Base-by-base conservation (phyloP, 2,113 vertebrate species). In the Cygnus buccinator region DNA sequence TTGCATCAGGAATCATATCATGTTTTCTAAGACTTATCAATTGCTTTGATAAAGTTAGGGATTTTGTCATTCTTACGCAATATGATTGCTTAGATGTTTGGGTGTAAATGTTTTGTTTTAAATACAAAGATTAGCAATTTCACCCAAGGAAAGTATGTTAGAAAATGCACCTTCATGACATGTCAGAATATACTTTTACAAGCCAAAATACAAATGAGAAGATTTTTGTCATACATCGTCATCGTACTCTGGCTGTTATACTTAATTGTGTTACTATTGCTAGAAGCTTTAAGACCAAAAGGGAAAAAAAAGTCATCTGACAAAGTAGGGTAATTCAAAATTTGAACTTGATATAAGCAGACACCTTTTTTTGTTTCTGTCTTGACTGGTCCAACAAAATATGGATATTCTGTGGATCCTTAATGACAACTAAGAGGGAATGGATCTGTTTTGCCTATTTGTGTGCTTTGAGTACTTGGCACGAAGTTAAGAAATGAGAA, bases 1-100 rank as follows among this genome's bases (percentile, higher is more conserved):
- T 93, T 98, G 93, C 89, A 95, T 97, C 84, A 75, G 93, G 90
- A 97, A 97, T 95, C 94, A 84, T 97, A 98, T 98, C 95, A 97
- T 95, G 89, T 89, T 93, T 98, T 94, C 95, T 95, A 97, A 97
- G 97, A 96, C 94, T 94, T 97, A 97, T 97, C 95, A 97, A 54
- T 96, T 98, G 71, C 95, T 97, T 96, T 94, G 87, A 95, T 97
- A 96, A 97, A 98, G 97, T 98, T 97, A 97, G 91, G 54, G 50
- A 84, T 85, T 71, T 81, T 97, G 74, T 97, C 86, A 89, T 98
- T 91, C 58, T 91, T 90, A 90, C 89, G 66, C 46, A 95, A 94
- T 91, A 76, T 25, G 75, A 77, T 89, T 94, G 66, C 83, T 97
- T 94, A 94, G 85, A 94, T 94, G 54, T 92, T 97, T 90, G 93